Base-by-base conservation (phyloP, 2,888 invertebrate species). In the Drosophila kuntzei region DNA sequence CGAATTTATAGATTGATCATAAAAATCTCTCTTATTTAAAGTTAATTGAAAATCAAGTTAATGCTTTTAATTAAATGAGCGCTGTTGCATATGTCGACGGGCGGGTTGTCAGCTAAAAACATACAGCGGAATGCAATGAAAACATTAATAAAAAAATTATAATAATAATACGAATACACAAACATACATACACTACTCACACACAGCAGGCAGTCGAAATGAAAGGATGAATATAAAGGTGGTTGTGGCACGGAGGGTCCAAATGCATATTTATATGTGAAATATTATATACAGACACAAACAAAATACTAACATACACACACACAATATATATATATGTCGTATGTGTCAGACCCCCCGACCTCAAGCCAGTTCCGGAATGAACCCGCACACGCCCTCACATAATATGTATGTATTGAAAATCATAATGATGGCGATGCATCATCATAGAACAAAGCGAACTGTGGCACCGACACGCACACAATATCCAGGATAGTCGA, bases 41-140 rank as follows among this genome's bases (percentile, higher is more conserved):
- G 89, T 83, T 85, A 85, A 85, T 88, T 85, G 88, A 89, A 89
- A 89, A 84, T 84, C 88, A 89, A 84, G 86, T 84, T 81, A 85
- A 89, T 85, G 79, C 86, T 70, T 89, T 89, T 85, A 85, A 87
- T 89, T 87, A 69, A 89, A 89, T 85, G 67, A 64, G 44, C 59
- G 79, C 49, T 59, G 66, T 49, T 36, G 78, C 80, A 82, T 82
- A 86, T 81, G 85, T 47, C 62, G 43, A 9, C 20, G 44, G 41
- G 46, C 49, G 60, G 44, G 25, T 53, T 72, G 72, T 47, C 67
- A 37, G 76, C 88, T 81, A 85, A 84, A 82, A 89, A 80, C 63
- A 72, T 64, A 65, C 67, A 78, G 55, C 18, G 73, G 55, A 76
- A 79, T 80, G 84, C 87, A 84, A 89, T 84, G 66, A 87, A 87